Evolutionary conservation across 1,140 invertebrate species (phyloP).

Genomic region (Drosophila asahinai): DNA sequence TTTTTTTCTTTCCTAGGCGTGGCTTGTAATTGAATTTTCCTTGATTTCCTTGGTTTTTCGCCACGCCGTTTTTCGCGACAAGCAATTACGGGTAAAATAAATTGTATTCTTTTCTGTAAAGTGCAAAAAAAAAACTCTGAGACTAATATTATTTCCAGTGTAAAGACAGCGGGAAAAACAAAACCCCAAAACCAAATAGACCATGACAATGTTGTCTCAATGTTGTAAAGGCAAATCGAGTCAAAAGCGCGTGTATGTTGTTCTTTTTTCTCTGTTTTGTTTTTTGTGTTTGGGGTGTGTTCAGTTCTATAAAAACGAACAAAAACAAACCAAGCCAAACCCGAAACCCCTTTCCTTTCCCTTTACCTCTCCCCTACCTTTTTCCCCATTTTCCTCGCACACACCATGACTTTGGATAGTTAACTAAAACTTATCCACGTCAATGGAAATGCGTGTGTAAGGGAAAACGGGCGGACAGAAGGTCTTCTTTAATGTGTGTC

Average conservation of each 20-base stretch:
- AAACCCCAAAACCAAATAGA: constrained; percentile 77
- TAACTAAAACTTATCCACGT: constrained; percentile 65
- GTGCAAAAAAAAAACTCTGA: not conserved
- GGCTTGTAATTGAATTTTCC: constrained; percentile 58
- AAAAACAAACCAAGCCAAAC: constrained; percentile 13
- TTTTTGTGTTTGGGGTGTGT: constrained; percentile 33
- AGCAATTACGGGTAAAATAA: constrained; percentile 41
- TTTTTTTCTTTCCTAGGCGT: constrained; percentile 20
- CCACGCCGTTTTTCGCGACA: constrained; percentile 29
- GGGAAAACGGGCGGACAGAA: constrained; percentile 6
- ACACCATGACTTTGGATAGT: constrained; percentile 41
- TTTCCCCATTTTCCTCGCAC: constrained; percentile 9
- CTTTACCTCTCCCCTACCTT: not conserved
- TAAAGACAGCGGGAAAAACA: constrained; percentile 26
- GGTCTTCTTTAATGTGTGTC: constrained; percentile 48
- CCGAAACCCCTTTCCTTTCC: constrained; percentile 5
- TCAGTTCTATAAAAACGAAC: constrained; percentile 33
- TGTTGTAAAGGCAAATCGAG: constrained; percentile 49
- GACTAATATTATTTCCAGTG: constrained; percentile 5
- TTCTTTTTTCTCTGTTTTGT: constrained; percentile 19
- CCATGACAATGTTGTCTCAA: constrained; percentile 67
- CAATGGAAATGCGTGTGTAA: constrained; percentile 47
- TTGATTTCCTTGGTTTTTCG: not conserved
- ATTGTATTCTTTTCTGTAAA: not conserved
- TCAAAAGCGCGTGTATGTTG: constrained; percentile 21